These are phyloP conservation scores for silkworm (Bombyx mori) DNA, from an alignment of 1,140 invertebrate genomes.

Conservation along the genomic window DNA sequence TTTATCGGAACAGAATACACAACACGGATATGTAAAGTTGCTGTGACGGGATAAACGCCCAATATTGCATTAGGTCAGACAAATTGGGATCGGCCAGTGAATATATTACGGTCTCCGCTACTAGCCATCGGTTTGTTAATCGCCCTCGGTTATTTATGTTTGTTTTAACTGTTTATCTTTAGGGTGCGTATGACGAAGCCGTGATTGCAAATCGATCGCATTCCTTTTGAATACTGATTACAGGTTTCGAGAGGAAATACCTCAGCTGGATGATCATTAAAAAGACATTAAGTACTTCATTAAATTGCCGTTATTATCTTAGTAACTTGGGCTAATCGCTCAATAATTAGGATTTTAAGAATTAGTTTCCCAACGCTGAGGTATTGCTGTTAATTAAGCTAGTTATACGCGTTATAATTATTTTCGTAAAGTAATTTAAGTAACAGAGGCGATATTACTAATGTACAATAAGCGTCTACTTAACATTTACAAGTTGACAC, in stretches of 20 bases:
- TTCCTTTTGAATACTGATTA: no score
- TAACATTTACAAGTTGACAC: no score
- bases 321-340: no score
- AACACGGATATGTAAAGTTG: conserved; percentile 25
- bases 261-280: no score
- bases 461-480: no score
- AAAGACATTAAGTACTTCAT: no score
- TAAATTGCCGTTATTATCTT: no score
- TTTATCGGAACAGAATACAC: no score
- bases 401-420: no score
- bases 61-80: conserved; percentile 65
- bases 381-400: background rate
- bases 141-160: conserved; percentile 60
- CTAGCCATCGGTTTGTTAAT: conserved; percentile 63
- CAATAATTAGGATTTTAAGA: background rate
- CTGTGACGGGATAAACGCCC: conserved; percentile 25
- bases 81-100: conserved; percentile 65
- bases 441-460: no score
- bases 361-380: background rate
- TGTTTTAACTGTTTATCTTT: conserved; percentile 44
- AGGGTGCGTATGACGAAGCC: conserved; percentile 22
- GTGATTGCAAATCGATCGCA: background rate
- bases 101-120: conserved; percentile 60
- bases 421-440: no score
- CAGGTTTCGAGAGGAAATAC: no score